phyloP scores from a whole-genome alignment of 2,113 vertebrate genomes.

The Limnothrissa miodon region DNA sequence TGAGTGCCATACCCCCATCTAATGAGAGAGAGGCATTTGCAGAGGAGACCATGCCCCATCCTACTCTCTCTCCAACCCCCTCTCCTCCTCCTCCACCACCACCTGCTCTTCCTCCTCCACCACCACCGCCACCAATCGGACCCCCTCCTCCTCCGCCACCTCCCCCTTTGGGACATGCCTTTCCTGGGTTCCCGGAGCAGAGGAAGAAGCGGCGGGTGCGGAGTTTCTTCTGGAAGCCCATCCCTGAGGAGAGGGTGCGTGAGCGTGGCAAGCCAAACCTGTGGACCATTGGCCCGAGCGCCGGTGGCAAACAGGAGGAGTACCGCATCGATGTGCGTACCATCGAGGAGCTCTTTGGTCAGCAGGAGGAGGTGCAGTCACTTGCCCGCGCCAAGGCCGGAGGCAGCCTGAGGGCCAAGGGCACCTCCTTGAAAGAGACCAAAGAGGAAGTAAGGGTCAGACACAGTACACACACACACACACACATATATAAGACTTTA shows the following conservation, averaged over 20 bases:
- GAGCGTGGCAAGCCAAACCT: conserved; percentile 85
- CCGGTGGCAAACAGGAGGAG: conserved; percentile 55
- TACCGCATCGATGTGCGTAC: conserved; percentile 84
- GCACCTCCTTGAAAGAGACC: conserved; percentile 72
- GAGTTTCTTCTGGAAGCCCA: conserved; percentile 94
- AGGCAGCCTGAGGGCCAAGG: conserved; percentile 50
- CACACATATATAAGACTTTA: too few species aligned
- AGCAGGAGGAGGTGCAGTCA: conserved; percentile 69
- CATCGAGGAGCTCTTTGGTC: conserved; percentile 90
- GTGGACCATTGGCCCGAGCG: conserved; percentile 78
- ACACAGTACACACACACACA: too few species aligned
- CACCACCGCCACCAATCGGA: conserved; percentile 52
- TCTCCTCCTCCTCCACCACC: conserved; percentile 38
- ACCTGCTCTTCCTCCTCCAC: conserved; percentile 44
- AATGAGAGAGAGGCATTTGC: conserved; percentile 77
- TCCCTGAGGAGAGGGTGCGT: conserved; percentile 83
- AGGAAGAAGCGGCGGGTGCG: conserved; percentile 80
- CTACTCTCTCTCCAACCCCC: background rate
- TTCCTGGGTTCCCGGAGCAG: conserved; percentile 51
- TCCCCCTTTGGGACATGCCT: conserved; percentile 53
- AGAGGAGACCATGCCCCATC: conserved; percentile 47
- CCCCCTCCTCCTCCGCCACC: conserved; percentile 62
- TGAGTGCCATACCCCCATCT: conserved; percentile 82
- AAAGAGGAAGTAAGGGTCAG: conserved; percentile 77
- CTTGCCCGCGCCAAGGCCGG: conserved; percentile 16